Evolutionary conservation across 2,888 invertebrate genomes (phyloP), one percentile per base, ranked within the genome.

Genomic region (Epicampocera succincta): DNA sequence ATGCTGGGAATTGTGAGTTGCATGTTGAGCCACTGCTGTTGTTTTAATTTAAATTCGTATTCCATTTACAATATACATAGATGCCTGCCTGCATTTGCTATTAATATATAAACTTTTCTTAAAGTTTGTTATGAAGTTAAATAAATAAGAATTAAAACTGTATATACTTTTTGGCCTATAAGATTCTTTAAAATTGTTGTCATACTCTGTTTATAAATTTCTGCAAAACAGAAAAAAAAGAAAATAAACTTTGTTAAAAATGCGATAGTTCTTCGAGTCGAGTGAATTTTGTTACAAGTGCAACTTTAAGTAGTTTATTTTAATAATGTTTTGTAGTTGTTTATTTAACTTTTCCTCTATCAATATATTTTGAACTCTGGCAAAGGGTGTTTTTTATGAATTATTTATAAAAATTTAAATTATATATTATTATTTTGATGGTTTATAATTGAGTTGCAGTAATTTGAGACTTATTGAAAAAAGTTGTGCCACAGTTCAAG

Each of bases 1-100:
- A 66, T 72, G 77, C 77, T 78, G 77, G 65, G 71, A 78, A 52
- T 72, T 78, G 69, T 54, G 38, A 72, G 65, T 72, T 78, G 78
- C 44, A 72, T 78, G 44, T 60, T 44, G 72, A 58, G 52, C 29
- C 69, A 69, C 38, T 58, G 65, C 58, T 60, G 63, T 9, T 71
- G 40, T 58, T 33, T 33, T 33, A 58, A 71, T 71, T 71, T 71
- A 50, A 65, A 65, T 71, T 63, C 60, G 8, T 54, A 69, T 76
- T 46, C 46, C 44, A 54, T 52, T 69, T 69, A 21, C 44, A 46
- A 54, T 33, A 44, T 29, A 42, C 6, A 68, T 54, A 9, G 33
- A 33, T 33, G 33, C 33, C 33, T 33, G 42, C 4, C 40, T 54
- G 69, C 50, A 58, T 72, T 72, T 65, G 42, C 54, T 54, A 25